These are phyloP conservation scores for Andrena hattorfiana DNA, from an alignment of 2,888 invertebrate genomes.

Conservation along the genomic window DNA sequence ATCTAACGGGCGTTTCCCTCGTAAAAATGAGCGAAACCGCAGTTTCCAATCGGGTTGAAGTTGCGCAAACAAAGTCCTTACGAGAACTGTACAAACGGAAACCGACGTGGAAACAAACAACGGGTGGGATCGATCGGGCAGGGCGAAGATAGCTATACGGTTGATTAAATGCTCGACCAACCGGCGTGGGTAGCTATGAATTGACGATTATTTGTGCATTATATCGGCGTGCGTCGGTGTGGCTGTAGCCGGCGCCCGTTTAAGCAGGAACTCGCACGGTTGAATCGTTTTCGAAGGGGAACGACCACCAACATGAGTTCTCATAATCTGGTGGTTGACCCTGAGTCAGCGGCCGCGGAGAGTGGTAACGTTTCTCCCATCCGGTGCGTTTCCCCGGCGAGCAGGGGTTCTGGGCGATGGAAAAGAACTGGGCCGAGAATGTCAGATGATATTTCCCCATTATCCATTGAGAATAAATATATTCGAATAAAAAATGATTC, in stretches of 20 bases:
- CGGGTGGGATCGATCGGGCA: not conserved
- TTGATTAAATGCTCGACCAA: conserved; percentile 36
- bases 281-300: conserved; percentile 60
- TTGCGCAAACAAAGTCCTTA: conserved; percentile 14
- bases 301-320: conserved; percentile 55
- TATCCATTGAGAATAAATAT: no score
- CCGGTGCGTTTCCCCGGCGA: conserved; percentile 41
- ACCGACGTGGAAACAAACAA: conserved; percentile 10
- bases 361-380: conserved; percentile 51
- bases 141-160: conserved; percentile 7
- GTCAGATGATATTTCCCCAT: not conserved
- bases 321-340: conserved; percentile 65
- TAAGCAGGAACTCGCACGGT: conserved; percentile 61
- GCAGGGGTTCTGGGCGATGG: not conserved
- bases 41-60: conserved; percentile 15
- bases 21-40: not conserved
- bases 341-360: conserved; percentile 53
- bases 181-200: conserved; percentile 2
- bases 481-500: no score
- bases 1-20: not conserved
- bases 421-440: conserved; percentile 4
- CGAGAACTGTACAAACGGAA: not conserved
- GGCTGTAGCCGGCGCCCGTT: conserved; percentile 20
- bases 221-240: conserved; percentile 1
- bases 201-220: conserved; percentile 33